Conservation (phyloP, 2,888 invertebrate genomes). For the Sycophila texana region DNA sequence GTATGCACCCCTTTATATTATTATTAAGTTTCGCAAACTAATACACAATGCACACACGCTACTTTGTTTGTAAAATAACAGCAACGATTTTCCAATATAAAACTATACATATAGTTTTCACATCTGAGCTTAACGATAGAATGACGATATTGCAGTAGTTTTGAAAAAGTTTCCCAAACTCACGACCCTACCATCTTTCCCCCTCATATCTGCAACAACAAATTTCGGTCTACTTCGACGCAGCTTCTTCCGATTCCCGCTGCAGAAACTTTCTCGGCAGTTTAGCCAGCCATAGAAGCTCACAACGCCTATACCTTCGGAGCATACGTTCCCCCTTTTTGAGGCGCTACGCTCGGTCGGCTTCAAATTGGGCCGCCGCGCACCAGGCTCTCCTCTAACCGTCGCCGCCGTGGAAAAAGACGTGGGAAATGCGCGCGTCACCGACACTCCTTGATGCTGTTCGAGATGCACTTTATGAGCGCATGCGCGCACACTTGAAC, state of each 20-base stretch:
- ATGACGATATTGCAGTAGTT: not conserved
- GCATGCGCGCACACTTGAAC: constrained; percentile 13
- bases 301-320: not conserved
- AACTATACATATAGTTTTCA: no score
- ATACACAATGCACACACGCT: no score
- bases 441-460: constrained; percentile 13
- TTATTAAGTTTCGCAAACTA: no score
- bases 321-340: not conserved
- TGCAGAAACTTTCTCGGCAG: not conserved
- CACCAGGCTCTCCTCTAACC: not conserved
- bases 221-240: not conserved
- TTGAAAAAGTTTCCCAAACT: not conserved
- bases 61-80: no score
- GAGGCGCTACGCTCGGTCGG: not conserved
- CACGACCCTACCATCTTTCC: not conserved
- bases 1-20: no score
- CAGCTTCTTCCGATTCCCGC: not conserved
- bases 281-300: not conserved
- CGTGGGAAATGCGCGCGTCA: constrained; percentile 34
- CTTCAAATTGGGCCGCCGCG: not conserved
- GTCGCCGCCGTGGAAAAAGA: constrained; percentile 15
- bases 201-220: not conserved
- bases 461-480: constrained; percentile 1
- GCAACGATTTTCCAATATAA: no score
- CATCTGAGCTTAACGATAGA: not conserved